These are phyloP conservation scores for Argentina silus DNA, from an alignment of 2,797 vertebrate species.

Conservation along the genomic window DNA sequence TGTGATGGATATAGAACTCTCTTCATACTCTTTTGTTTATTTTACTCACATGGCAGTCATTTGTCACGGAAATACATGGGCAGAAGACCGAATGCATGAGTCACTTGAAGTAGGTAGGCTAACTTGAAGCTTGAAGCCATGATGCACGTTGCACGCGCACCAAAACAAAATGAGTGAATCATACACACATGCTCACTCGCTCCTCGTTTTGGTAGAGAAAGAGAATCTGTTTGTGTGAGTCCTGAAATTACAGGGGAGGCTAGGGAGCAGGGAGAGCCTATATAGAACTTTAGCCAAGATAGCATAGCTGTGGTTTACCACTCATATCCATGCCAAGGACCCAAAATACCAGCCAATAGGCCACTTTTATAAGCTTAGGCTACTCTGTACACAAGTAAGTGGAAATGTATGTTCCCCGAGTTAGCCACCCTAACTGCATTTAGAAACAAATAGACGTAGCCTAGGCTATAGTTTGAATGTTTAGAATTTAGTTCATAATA, in stretches of 20 bases:
- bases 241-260: slow-evolving; percentile 79
- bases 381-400: slow-evolving; percentile 69
- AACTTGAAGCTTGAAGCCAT: too few species aligned
- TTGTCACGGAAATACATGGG: too few species aligned
- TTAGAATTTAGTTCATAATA: slow-evolving; percentile 45
- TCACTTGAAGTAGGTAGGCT: too few species aligned
- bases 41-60: too few species aligned
- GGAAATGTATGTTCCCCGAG: slow-evolving; percentile 67
- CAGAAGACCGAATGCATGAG: too few species aligned
- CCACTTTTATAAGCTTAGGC: slow-evolving; percentile 67
- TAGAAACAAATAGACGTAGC: slow-evolving; percentile 30
- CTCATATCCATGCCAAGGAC: slow-evolving; percentile 72
- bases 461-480: slow-evolving; percentile 39
- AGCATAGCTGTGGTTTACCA: slow-evolving; percentile 80
- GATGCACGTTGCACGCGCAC: too few species aligned
- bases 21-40: neutral
- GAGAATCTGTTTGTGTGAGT: slow-evolving; percentile 38
- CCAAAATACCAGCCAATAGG: slow-evolving; percentile 75
- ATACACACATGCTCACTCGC: slow-evolving; percentile 61
- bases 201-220: slow-evolving; percentile 66
- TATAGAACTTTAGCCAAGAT: slow-evolving; percentile 75
- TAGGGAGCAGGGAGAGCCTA: slow-evolving; percentile 71
- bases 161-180: slow-evolving; percentile 61
- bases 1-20: neutral
- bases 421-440: slow-evolving; percentile 48